These are phyloP conservation scores for Nomada ferruginata DNA, from an alignment of 2,888 invertebrate genomes.

Conservation along the genomic window DNA sequence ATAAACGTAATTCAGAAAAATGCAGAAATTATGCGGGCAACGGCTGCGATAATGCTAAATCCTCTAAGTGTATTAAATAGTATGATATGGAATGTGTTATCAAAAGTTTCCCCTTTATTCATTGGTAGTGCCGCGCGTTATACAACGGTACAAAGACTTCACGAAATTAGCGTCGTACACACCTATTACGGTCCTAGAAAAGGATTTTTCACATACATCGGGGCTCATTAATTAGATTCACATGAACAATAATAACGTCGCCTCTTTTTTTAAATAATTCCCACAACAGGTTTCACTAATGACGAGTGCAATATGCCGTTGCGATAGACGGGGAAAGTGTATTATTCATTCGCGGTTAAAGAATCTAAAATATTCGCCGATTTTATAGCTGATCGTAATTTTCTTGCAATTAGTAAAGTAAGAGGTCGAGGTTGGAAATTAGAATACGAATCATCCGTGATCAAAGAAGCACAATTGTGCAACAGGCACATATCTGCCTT, in stretches of 20 bases:
- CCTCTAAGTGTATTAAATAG: too few relatives aligned
- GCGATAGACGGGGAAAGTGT: constrained; percentile 69
- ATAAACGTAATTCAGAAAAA: too few relatives aligned
- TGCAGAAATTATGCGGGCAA: too few relatives aligned
- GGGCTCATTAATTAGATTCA: constrained; percentile 44
- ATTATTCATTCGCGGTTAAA: constrained; percentile 37
- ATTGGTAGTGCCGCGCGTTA: background rate
- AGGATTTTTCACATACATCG: constrained; percentile 24
- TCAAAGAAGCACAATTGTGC: background rate
- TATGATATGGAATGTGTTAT: too few relatives aligned
- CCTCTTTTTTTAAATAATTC: constrained; percentile 34
- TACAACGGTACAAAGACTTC: background rate
- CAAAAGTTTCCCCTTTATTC: too few relatives aligned
- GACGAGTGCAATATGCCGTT: constrained; percentile 47
- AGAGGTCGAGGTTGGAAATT: constrained; percentile 19
- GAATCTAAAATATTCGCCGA: constrained; percentile 15
- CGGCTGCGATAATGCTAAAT: too few relatives aligned
- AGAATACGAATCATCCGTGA: background rate
- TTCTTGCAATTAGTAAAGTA: background rate
- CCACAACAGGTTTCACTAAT: constrained; percentile 67
- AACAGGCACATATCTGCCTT: background rate
- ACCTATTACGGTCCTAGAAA: background rate
- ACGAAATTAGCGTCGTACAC: background rate
- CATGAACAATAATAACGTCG: constrained; percentile 33
- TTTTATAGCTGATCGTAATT: constrained; percentile 7